Evolutionary conservation across 2,113 vertebrate genomes (phyloP), one percentile per base, ranked within the genome.

Genomic region (Stictonetta naevosa): DNA sequence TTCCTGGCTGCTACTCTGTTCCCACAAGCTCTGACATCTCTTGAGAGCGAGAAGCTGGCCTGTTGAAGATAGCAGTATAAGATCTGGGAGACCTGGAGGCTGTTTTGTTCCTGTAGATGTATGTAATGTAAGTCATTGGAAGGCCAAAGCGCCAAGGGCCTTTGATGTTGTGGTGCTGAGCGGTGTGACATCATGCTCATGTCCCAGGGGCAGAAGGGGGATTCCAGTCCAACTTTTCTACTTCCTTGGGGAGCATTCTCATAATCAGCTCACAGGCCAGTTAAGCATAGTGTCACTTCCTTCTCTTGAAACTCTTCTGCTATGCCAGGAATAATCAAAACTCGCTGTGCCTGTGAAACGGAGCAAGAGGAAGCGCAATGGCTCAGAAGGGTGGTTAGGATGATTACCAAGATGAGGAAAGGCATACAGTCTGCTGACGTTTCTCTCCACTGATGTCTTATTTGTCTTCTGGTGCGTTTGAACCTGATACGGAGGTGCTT

Each of bases 231-330:
- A 82, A 89, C 74, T 89, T 95, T 86, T 85, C 68, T 77, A 1
- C 67, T 94, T 95, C 94, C 92, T 59, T 91, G 84, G 78, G 84
- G 94, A 97, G 44, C 28, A 55, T 71, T 95, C 75, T 94, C 92
- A 91, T 88, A 92, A 73, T 69, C 53, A 72, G 86, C 68, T 72
- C 93, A 83, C 93, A 94, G 67, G 36, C 66, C 63, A 74, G 84
- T 95, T 60, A 33, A 88, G 73, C 75, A 13, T 50, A 73, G 50
- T 89, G 89, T 96, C 93, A 96, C 95, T 97, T 97, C 96, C 93
- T 95, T 71, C 81, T 97, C 93, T 95, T 87, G 55, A 88, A 73
- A 33, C 34, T 89, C 77, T 89, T 94, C 83, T 86, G 56, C 89
- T 85, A 4, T 83, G 81, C 84, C 84, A 93, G 87, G 96, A 95